Percentiles rank a stretch among this genome's conserved stretches.
phyloP scores from a whole-genome alignment of 2,113 vertebrate species.

The Grammomys surdaster region DNA sequence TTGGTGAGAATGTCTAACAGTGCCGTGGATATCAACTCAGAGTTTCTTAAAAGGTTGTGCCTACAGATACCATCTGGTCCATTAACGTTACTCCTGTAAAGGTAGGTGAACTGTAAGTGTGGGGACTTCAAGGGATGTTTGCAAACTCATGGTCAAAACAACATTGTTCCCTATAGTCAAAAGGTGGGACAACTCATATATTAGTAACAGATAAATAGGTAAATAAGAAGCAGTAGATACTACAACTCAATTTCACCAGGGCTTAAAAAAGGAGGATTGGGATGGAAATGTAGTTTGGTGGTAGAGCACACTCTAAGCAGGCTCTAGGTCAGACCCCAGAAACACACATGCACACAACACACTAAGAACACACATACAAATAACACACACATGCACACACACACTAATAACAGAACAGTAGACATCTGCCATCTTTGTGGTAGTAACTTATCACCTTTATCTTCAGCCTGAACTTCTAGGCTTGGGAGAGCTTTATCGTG shows the following conservation, averaged over 20 bases:
- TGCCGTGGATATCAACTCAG: neutral
- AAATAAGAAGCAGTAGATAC: neutral
- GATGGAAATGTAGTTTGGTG: neutral
- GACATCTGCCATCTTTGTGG: neutral
- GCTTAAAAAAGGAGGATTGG: neutral
- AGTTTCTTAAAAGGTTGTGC: neutral
- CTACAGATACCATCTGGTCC: neutral
- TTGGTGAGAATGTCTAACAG: neutral
- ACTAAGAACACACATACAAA: neutral
- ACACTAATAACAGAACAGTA: neutral
- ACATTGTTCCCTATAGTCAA: neutral
- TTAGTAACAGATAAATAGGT: neutral
- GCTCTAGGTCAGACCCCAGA: neutral
- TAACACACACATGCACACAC: neutral
- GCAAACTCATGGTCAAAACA: neutral
- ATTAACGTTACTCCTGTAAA: neutral
- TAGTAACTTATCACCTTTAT: neutral
- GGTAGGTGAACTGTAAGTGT: too few relatives aligned
- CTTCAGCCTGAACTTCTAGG: neutral
- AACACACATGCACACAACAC: neutral
- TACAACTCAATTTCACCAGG: neutral
- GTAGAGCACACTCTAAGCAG: neutral
- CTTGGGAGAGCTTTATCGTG: neutral
- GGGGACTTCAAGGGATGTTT: neutral
- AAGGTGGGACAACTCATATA: neutral